Percentiles rank a stretch among this genome's conserved stretches.
Evolutionary conservation across 2,888 invertebrate genomes (phyloP).

Genomic region (Xanthia icteritia): DNA sequence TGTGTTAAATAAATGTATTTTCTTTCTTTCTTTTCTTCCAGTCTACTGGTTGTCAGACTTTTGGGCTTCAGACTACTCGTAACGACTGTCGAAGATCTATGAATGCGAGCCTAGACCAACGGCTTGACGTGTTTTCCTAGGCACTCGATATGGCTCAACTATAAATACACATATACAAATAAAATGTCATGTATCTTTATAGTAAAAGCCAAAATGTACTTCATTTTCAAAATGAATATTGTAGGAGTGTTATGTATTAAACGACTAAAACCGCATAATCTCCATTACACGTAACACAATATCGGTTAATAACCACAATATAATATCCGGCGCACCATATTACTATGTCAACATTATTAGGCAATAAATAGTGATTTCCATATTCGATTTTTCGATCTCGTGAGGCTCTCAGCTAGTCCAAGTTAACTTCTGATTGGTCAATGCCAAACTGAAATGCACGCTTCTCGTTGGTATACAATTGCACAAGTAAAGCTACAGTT

Average conservation of each 20-base stretch:
- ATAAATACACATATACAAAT: background rate
- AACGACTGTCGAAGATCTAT: background rate
- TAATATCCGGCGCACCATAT: background rate
- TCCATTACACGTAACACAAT: background rate
- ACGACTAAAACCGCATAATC: background rate
- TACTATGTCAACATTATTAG: too few relatives aligned
- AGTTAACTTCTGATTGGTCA: background rate
- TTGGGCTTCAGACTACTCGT: background rate
- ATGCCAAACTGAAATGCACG: background rate
- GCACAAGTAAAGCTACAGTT: too few relatives aligned
- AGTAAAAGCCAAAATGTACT: background rate
- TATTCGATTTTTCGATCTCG: background rate
- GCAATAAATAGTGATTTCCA: background rate
- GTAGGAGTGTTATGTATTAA: background rate
- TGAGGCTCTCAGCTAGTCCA: background rate
- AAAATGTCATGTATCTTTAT: background rate
- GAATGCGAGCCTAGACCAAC: background rate
- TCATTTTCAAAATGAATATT: background rate
- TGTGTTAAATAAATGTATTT: too few relatives aligned
- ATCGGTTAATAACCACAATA: conserved; percentile 1
- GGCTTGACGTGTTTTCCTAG: background rate
- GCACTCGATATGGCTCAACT: background rate
- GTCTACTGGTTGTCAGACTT: too few relatives aligned
- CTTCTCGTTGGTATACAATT: too few relatives aligned
- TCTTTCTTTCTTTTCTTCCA: too few relatives aligned